These are phyloP conservation scores for Kryptolebias ocellatus DNA, from an alignment of 2,797 vertebrate species.

Conservation along the genomic window DNA sequence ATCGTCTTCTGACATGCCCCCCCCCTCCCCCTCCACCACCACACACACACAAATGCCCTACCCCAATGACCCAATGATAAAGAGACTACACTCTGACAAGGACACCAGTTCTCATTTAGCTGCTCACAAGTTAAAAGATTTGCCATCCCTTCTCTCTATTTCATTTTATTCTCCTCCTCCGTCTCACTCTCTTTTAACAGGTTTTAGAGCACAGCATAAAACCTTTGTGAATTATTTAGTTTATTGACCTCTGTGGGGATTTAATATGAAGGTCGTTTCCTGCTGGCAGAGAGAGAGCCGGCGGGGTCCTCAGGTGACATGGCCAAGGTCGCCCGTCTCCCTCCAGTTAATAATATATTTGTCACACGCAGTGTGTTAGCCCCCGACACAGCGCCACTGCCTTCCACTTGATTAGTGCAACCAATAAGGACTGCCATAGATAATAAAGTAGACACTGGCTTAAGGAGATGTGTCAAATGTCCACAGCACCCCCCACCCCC, in stretches of 20 bases:
- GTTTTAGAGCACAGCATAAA: slow-evolving; percentile 80
- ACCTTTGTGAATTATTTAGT: slow-evolving; percentile 91
- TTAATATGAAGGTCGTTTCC: slow-evolving; percentile 87
- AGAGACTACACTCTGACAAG: slow-evolving; percentile 73
- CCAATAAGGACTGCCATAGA: slow-evolving; percentile 87
- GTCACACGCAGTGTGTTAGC: slow-evolving; percentile 81
- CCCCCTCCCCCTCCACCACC: slow-evolving; percentile 68
- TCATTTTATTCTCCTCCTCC: slow-evolving; percentile 27
- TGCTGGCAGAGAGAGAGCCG: slow-evolving; percentile 78
- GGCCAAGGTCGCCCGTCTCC: slow-evolving; percentile 83
- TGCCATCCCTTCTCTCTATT: slow-evolving; percentile 55
- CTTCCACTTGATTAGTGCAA: slow-evolving; percentile 86
- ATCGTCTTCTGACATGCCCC: slow-evolving; percentile 75
- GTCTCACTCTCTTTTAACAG: slow-evolving; percentile 66
- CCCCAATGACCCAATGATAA: slow-evolving; percentile 63
- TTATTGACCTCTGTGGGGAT: slow-evolving; percentile 87
- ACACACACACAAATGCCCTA: slow-evolving; percentile 64
- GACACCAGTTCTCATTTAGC: slow-evolving; percentile 68
- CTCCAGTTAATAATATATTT: slow-evolving; percentile 87
- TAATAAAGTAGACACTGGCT: slow-evolving; percentile 86
- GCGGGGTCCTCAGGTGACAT: slow-evolving; percentile 85
- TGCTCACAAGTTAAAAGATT: slow-evolving; percentile 76
- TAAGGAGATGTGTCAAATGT: slow-evolving; percentile 87
- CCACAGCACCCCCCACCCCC: slow-evolving; percentile 60
- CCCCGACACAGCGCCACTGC: slow-evolving; percentile 70